These are phyloP conservation scores for Enteromius viviparus DNA, from an alignment of 2,797 vertebrate species.

Conservation along the genomic window DNA sequence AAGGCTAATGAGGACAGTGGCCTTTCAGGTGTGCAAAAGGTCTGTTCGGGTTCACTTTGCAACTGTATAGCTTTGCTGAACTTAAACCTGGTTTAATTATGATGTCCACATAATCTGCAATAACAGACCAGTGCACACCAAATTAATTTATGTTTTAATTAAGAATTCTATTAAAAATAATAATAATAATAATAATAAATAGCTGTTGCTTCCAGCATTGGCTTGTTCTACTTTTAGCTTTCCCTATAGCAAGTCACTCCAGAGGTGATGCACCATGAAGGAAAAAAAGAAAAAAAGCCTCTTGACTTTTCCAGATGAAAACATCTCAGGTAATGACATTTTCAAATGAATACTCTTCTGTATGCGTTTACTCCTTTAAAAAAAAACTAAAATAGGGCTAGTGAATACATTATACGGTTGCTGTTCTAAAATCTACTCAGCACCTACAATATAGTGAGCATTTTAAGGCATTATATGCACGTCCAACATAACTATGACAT, in stretches of 20 bases:
- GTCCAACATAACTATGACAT: background rate
- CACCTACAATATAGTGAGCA: background rate
- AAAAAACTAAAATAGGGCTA: too few relatives aligned
- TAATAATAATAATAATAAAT: background rate
- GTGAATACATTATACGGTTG: background rate
- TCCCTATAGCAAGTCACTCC: conserved; percentile 5
- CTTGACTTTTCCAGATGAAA: conserved; percentile 4
- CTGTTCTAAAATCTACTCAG: background rate
- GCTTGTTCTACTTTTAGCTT: conserved; percentile 36
- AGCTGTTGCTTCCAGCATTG: conserved; percentile 1
- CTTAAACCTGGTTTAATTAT: conserved; percentile 35
- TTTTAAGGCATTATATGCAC: background rate
- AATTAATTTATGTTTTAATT: conserved; percentile 36
- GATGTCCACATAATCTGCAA: background rate
- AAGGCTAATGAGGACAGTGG: conserved; percentile 47
- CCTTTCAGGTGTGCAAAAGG: conserved; percentile 41
- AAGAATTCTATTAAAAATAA: conserved; percentile 4
- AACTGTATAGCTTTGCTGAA: conserved; percentile 4
- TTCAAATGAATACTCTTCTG: background rate
- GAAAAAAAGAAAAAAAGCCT: background rate
- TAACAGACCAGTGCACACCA: conserved; percentile 20
- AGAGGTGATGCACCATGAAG: conserved; percentile 5
- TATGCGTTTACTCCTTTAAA: background rate
- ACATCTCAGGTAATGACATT: conserved; percentile 29
- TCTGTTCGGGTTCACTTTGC: conserved; percentile 28